Percentiles rank a stretch among this genome's conserved stretches.
Conservation (phyloP, 1,140 invertebrate genomes). For the Listronotus oregonensis region DNA sequence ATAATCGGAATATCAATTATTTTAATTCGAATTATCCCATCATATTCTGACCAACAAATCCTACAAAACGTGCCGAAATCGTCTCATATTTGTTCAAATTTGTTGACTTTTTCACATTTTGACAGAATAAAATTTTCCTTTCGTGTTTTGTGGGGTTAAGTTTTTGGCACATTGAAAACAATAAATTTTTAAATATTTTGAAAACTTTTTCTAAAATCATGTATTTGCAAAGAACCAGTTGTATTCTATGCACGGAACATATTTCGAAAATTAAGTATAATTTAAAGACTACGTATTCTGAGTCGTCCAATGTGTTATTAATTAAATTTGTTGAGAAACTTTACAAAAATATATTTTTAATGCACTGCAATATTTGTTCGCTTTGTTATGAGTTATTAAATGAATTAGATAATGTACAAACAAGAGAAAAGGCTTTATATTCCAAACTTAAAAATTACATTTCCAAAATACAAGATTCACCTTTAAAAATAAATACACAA, state of each 20-base stretch:
- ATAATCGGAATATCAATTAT: no score
- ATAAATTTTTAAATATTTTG: no score
- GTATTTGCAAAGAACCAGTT: constrained; percentile 13
- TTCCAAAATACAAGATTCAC: constrained; percentile 19
- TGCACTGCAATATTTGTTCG: constrained; percentile 35
- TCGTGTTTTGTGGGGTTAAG: no score
- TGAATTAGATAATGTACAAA: constrained; percentile 37
- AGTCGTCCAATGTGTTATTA: constrained; percentile 19
- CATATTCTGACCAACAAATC: no score
- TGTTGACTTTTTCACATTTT: no score
- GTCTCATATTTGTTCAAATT: no score
- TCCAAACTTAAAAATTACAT: constrained; percentile 19
- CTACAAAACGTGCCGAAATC: no score
- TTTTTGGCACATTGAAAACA: no score
- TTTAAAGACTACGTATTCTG: constrained; percentile 22
- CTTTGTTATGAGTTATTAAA: constrained; percentile 36
- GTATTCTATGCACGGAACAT: constrained; percentile 25
- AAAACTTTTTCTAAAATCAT: background rate
- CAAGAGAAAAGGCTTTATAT: constrained; percentile 32
- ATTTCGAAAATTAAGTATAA: constrained; percentile 26
- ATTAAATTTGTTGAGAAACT: constrained; percentile 29
- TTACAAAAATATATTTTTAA: constrained; percentile 25
- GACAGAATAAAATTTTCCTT: no score
- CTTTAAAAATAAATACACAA: background rate
- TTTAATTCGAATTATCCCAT: no score